These are phyloP conservation scores for Zelleria hepariella DNA, from an alignment of 2,888 invertebrate genomes.

Conservation along the genomic window DNA sequence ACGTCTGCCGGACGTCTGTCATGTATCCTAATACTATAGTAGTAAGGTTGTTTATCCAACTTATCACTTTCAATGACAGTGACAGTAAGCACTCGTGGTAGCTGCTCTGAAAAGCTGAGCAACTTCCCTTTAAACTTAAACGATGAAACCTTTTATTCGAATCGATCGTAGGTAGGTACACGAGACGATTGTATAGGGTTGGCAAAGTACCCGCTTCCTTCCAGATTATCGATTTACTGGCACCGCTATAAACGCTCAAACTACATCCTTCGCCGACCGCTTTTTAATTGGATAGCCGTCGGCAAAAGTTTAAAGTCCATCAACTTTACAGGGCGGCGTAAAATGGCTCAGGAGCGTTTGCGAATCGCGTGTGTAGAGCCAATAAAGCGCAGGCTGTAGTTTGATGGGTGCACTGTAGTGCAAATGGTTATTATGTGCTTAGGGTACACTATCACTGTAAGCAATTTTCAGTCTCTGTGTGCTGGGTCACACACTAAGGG, in stretches of 20 bases:
- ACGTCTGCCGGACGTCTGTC: too few relatives aligned
- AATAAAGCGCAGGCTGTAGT: constrained; percentile 3
- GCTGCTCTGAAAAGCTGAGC: too few relatives aligned
- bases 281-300: constrained; percentile 32
- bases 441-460: constrained; percentile 3
- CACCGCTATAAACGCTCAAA: neutral
- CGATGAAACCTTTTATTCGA: too few relatives aligned
- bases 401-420: constrained; percentile 2
- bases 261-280: neutral
- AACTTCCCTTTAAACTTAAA: too few relatives aligned
- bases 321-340: constrained; percentile 27
- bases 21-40: too few relatives aligned
- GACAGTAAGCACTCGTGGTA: too few relatives aligned
- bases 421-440: constrained; percentile 5
- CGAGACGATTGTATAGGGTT: too few relatives aligned
- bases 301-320: constrained; percentile 29
- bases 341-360: constrained; percentile 17
- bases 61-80: too few relatives aligned
- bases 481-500: neutral
- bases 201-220: neutral
- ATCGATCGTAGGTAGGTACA: too few relatives aligned
- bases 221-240: neutral
- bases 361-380: constrained; percentile 12
- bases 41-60: too few relatives aligned
- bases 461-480: neutral